Evolutionary conservation across 2,797 vertebrate genomes (phyloP), one percentile per base, ranked within the genome.

Genomic region (Sebastes variabilis): DNA sequence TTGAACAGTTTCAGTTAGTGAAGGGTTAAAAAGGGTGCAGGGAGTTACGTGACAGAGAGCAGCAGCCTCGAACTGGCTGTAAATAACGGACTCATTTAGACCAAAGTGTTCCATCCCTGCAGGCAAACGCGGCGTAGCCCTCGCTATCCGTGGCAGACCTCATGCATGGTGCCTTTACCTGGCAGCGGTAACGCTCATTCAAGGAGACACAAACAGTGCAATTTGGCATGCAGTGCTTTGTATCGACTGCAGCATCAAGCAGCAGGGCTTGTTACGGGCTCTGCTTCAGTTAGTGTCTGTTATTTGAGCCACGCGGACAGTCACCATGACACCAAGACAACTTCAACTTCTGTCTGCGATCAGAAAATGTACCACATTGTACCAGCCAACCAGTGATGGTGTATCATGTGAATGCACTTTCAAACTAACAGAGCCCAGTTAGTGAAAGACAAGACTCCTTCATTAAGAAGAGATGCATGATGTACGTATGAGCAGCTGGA

Each of bases 391-490:
- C 79, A 27, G 42, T 7, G 14, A 56, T 7, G 36, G 42, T 32
- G 78, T 70, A 60, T 64, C 38, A 42, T 27, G 69, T 66, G 42
- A 82, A 82, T 20, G 55, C 10, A 68, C 71, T 70, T 82, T 77
- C 75, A 61, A 22, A 22, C 74, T 58, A 82, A 82, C 71, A 64
- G 80, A 87, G 87, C 75, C 76, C 76, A 68, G 89, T 95, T 95
- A 95, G 94, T 92, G 86, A 64, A 72, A 87, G 83, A 80, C 69
- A 55, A 78, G 79, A 64, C 75, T 88, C 75, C 71, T 18, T 75
- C 66, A 38, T 64, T 27, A 82, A 76, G 72, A 74, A 66, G 72
- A 72, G 68, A 81, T 65, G 72, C 56, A 82, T 82, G 79, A 80
- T 62, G 81, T 52, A 72, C 34, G 34, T 36, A 13, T 76, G 89